These are phyloP conservation scores for Anarsia innoxiella DNA, from an alignment of 2,888 invertebrate genomes.

Conservation along the genomic window DNA sequence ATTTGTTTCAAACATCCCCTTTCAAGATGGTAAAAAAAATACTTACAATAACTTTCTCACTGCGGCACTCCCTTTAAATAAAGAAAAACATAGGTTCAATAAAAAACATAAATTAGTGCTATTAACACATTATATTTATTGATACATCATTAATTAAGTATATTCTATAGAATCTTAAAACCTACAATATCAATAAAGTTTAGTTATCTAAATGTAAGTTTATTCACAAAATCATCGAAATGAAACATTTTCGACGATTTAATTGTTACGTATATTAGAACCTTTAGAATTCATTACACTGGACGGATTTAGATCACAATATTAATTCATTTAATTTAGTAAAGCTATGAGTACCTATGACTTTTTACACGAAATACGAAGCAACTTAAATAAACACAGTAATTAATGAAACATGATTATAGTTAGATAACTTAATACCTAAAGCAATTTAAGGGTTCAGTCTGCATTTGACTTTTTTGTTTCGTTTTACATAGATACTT, in stretches of 20 bases:
- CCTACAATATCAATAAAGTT: constrained; percentile 26
- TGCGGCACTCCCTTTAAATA: too few relatives aligned
- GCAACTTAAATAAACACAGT: constrained; percentile 44
- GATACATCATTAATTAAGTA: constrained; percentile 53
- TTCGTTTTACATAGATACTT: constrained; percentile 23
- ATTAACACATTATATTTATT: constrained; percentile 64
- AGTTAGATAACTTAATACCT: constrained; percentile 47
- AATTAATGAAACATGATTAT: constrained; percentile 41
- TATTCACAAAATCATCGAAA: constrained; percentile 46
- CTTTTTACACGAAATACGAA: constrained; percentile 61
- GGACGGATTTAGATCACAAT: constrained; percentile 45
- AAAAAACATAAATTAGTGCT: constrained; percentile 40
- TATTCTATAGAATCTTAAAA: constrained; percentile 32
- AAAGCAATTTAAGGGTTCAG: constrained; percentile 55
- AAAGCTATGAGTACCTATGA: constrained; percentile 61
- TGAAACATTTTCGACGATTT: too few relatives aligned
- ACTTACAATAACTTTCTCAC: too few relatives aligned
- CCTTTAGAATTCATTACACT: constrained; percentile 35
- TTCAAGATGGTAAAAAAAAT: too few relatives aligned
- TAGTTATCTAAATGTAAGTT: constrained; percentile 38
- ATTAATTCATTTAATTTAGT: constrained; percentile 59
- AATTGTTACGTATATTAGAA: constrained; percentile 17
- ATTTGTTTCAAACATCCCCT: too few relatives aligned
- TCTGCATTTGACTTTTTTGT: constrained; percentile 56
- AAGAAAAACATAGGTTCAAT: too few relatives aligned